A percentile compares a stretch with the other conserved stretches of the same genome.
Conservation (phyloP, 2,888 invertebrate species). For the Nycteola revayana region DNA sequence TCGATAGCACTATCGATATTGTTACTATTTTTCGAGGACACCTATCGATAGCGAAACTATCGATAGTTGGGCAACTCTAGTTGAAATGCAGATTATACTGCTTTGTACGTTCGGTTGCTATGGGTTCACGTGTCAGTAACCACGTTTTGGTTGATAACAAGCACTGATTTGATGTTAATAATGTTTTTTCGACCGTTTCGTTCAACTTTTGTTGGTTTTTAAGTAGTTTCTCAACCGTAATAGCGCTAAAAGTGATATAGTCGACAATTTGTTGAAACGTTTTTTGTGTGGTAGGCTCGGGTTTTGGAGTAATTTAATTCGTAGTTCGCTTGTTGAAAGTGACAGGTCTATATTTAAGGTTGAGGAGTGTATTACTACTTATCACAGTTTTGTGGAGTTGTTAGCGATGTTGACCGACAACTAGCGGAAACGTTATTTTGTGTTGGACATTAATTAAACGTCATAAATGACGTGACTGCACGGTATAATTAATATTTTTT, state of each 20-base stretch:
- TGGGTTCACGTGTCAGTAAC: slow-evolving; percentile 36
- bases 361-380: too few relatives aligned
- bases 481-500: too few relatives aligned
- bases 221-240: slow-evolving; percentile 34
- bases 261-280: slow-evolving; percentile 30
- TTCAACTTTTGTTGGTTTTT: slow-evolving; percentile 33
- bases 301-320: slow-evolving; percentile 20
- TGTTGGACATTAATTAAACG: too few relatives aligned
- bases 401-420: not conserved
- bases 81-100: slow-evolving; percentile 44
- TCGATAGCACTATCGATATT: too few relatives aligned
- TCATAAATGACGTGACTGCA: too few relatives aligned
- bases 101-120: slow-evolving; percentile 37
- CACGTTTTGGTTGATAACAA: slow-evolving; percentile 36
- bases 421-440: not conserved
- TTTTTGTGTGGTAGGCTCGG: slow-evolving; percentile 17
- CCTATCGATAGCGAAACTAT: too few relatives aligned
- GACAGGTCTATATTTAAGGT: slow-evolving; percentile 12
- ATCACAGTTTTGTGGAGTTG: too few relatives aligned
- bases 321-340: slow-evolving; percentile 12
- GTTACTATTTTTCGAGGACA: too few relatives aligned
- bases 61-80: too few relatives aligned
- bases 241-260: slow-evolving; percentile 30
- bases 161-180: slow-evolving; percentile 36
- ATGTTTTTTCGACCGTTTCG: slow-evolving; percentile 37